Conservation (phyloP, 2,888 invertebrate species). For the Xestia xanthographa region DNA sequence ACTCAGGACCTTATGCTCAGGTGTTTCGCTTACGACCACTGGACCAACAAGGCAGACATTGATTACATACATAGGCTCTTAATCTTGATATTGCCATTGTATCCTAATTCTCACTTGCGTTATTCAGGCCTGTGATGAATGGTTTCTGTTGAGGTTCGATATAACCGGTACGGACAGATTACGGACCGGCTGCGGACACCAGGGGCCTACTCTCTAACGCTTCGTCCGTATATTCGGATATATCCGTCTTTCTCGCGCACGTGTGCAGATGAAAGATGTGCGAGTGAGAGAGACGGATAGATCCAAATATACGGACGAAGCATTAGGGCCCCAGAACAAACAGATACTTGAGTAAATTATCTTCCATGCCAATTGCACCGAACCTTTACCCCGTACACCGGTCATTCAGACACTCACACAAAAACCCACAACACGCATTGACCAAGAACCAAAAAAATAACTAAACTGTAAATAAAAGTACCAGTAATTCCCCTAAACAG, state of each 20-base stretch:
- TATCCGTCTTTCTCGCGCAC: too few species aligned
- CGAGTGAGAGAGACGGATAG: too few species aligned
- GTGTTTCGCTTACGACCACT: too few species aligned
- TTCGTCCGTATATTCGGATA: too few species aligned
- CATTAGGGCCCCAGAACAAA: neutral
- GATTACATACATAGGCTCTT: too few species aligned
- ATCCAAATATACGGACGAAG: too few species aligned
- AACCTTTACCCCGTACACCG: neutral
- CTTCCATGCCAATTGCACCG: neutral
- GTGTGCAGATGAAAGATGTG: too few species aligned
- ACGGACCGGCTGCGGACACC: neutral
- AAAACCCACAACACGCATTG: neutral
- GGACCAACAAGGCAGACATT: too few species aligned
- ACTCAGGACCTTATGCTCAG: too few species aligned
- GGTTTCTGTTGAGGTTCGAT: neutral
- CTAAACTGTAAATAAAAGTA: conserved; percentile 54
- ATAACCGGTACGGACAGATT: neutral
- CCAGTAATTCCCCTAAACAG: conserved; percentile 73
- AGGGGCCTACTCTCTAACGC: too few species aligned
- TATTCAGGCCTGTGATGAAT: neutral
- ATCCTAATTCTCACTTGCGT: neutral
- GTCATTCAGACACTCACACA: neutral
- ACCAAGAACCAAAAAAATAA: conserved; percentile 20
- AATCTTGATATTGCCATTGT: neutral
- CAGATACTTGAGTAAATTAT: neutral